Conservation (phyloP, 2,113 vertebrate genomes). For the Pangasianodon gigas region DNA sequence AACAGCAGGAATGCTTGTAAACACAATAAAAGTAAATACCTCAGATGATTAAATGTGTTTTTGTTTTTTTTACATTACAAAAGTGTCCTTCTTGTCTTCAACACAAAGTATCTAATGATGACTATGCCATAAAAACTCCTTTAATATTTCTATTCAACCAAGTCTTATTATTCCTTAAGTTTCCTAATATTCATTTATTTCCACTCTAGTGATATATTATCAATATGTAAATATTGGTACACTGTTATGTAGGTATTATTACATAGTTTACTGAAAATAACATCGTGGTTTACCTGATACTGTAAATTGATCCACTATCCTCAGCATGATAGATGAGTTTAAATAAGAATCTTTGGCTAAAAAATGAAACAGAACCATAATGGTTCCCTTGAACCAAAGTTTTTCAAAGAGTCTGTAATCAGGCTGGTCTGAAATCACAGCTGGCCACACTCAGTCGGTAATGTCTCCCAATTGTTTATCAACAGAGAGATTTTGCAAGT, state of each 20-base stretch:
- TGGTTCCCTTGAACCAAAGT: slow-evolving; percentile 57
- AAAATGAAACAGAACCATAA: slow-evolving; percentile 42
- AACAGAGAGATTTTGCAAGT: slow-evolving; percentile 58
- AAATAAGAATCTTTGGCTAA: slow-evolving; percentile 21
- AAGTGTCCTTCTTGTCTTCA: background rate
- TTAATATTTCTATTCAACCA: background rate
- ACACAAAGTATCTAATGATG: background rate
- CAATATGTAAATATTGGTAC: background rate
- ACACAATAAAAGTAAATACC: slow-evolving; percentile 56
- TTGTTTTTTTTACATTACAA: background rate
- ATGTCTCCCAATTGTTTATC: slow-evolving; percentile 65
- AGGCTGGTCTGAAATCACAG: slow-evolving; percentile 56
- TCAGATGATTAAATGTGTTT: slow-evolving; percentile 12
- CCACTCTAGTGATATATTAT: background rate
- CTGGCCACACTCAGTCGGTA: slow-evolving; percentile 64
- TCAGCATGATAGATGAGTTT: slow-evolving; percentile 31
- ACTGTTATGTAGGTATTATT: background rate
- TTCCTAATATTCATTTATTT: background rate
- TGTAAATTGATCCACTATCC: slow-evolving; percentile 16
- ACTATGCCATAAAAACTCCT: background rate
- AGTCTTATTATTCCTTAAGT: background rate
- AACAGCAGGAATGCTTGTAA: slow-evolving; percentile 50
- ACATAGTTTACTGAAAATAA: background rate
- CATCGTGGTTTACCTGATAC: background rate
- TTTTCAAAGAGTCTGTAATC: slow-evolving; percentile 48